Percentiles rank a stretch among this genome's conserved stretches.
phyloP scores from a whole-genome alignment of 2,113 vertebrate genomes.

The Danionella cerebrum region DNA sequence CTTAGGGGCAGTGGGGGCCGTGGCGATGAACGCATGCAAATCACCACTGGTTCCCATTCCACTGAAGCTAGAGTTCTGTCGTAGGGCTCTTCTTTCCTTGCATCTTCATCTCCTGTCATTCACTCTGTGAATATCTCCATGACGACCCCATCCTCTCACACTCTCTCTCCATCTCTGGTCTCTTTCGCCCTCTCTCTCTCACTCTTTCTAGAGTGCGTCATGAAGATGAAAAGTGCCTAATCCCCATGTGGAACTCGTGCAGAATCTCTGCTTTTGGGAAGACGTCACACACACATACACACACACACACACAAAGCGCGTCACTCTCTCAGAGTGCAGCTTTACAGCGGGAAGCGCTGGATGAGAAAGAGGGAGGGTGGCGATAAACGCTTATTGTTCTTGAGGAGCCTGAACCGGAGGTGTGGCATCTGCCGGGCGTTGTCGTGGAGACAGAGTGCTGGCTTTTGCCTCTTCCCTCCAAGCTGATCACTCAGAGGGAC shows the following conservation, averaged over 20 bases:
- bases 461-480: constrained; percentile 33
- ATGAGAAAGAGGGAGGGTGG: constrained; percentile 26
- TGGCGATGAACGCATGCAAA: background rate
- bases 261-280: constrained; percentile 29
- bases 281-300: constrained; percentile 36
- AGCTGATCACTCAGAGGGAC: constrained; percentile 38
- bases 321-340: constrained; percentile 30
- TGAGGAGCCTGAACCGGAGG: constrained; percentile 39
- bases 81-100: background rate
- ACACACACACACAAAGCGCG: too few species aligned
- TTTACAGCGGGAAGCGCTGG: constrained; percentile 21
- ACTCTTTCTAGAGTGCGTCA: constrained; percentile 34
- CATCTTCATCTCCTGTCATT: constrained; percentile 24
- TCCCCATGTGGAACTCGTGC: constrained; percentile 37
- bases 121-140: constrained; percentile 43
- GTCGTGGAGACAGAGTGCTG: constrained; percentile 45
- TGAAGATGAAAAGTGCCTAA: constrained; percentile 37
- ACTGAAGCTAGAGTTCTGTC: background rate
- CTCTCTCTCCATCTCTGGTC: constrained; percentile 9
- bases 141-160: constrained; percentile 39
- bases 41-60: background rate
- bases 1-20: constrained; percentile 1
- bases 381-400: constrained; percentile 46
- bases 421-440: constrained; percentile 47
- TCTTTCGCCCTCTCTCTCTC: constrained; percentile 1